Evolutionary conservation across 2,888 invertebrate species (phyloP).

Genomic region (Cinara cedri): DNA sequence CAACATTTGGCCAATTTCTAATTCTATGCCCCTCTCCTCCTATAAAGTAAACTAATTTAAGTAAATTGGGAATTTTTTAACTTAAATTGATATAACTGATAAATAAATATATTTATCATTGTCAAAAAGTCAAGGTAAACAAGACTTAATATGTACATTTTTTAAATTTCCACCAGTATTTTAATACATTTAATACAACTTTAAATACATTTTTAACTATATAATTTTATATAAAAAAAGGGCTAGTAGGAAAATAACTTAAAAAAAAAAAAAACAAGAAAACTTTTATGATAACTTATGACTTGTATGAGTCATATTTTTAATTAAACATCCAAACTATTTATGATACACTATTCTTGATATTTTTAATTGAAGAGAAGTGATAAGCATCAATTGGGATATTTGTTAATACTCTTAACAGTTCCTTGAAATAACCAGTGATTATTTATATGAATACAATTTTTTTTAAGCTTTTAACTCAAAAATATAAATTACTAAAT

Average conservation of each 20-base stretch:
- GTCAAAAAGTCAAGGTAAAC: no score
- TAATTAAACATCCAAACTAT: neutral
- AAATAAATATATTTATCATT: no score
- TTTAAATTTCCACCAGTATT: neutral
- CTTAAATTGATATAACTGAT: no score
- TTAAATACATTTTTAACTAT: neutral
- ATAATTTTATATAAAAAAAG: neutral
- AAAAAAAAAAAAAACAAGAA: slow-evolving; percentile 17
- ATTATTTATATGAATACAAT: neutral
- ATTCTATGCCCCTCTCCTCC: no score
- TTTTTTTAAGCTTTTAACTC: no score
- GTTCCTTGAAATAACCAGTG: neutral
- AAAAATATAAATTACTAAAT: no score
- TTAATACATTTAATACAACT: neutral
- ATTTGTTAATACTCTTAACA: neutral
- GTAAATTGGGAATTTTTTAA: no score
- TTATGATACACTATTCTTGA: neutral
- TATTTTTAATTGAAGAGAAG: neutral
- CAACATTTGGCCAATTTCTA: no score
- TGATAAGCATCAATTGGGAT: neutral
- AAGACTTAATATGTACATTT: no score
- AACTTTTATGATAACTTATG: neutral
- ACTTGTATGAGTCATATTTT: neutral
- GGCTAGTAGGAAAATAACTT: neutral
- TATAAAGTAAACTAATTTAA: no score